Percentiles rank a stretch among this genome's conserved stretches.
Conservation (phyloP, 2,888 invertebrate genomes). For the Trimorus sp. region DNA sequence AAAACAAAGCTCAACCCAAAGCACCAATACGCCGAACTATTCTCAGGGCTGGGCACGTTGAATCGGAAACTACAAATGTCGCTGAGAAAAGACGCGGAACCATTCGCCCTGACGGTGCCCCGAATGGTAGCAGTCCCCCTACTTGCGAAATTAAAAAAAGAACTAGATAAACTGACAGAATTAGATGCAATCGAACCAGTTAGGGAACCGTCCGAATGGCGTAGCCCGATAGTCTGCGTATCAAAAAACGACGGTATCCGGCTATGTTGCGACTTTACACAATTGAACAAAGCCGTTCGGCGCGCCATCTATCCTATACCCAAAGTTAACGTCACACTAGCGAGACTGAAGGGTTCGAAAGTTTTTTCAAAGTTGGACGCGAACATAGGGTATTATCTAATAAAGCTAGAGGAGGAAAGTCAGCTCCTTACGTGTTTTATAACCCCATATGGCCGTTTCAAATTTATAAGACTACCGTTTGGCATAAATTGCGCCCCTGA, state of each 20-base stretch:
- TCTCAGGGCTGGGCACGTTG: slow-evolving; percentile 67
- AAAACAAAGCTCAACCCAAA: not conserved
- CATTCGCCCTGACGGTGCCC: slow-evolving; percentile 70
- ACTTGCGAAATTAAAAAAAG: slow-evolving; percentile 70
- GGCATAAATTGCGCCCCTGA: slow-evolving; percentile 60
- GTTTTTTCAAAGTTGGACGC: slow-evolving; percentile 69
- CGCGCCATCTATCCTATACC: slow-evolving; percentile 56
- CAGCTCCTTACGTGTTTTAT: slow-evolving; percentile 64
- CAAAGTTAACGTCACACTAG: slow-evolving; percentile 49
- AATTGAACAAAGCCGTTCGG: slow-evolving; percentile 68
- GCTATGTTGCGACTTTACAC: slow-evolving; percentile 71
- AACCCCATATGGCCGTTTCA: slow-evolving; percentile 63
- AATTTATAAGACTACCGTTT: slow-evolving; percentile 64
- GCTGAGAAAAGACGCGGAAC: slow-evolving; percentile 68
- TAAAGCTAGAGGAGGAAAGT: slow-evolving; percentile 53
- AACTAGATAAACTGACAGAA: slow-evolving; percentile 71
- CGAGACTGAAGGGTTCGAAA: slow-evolving; percentile 32
- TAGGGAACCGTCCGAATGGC: slow-evolving; percentile 74
- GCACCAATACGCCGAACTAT: slow-evolving; percentile 36
- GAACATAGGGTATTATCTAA: slow-evolving; percentile 61
- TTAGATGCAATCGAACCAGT: slow-evolving; percentile 71
- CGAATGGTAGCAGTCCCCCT: slow-evolving; percentile 74
- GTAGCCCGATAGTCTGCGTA: slow-evolving; percentile 75
- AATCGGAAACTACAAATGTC: slow-evolving; percentile 67
- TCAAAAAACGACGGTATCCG: slow-evolving; percentile 67